Evolutionary conservation across 2,113 vertebrate species (phyloP).

Genomic region (Carassius gibelio): DNA sequence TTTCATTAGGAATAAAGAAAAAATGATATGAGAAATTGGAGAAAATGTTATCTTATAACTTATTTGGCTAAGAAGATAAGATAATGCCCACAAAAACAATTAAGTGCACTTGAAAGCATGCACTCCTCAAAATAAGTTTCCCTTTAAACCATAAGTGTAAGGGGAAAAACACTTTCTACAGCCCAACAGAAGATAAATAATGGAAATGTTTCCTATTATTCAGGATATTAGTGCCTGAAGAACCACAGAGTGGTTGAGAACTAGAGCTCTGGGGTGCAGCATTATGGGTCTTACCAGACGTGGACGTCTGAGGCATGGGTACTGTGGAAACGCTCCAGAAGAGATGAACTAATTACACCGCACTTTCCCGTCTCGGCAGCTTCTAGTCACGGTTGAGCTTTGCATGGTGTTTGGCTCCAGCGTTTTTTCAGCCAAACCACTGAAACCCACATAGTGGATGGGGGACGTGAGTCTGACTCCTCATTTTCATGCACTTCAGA

Average conservation of each 20-base stretch:
- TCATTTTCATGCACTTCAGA: constrained; percentile 36
- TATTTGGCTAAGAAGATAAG: background rate
- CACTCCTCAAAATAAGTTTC: background rate
- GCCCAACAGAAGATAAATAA: background rate
- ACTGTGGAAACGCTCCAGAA: constrained; percentile 31
- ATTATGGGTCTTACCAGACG: background rate
- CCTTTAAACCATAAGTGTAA: background rate
- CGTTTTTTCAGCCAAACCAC: constrained; percentile 28
- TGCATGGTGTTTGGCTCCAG: constrained; percentile 40
- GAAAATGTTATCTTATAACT: constrained; percentile 1
- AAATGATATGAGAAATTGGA: background rate
- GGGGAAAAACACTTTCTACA: background rate
- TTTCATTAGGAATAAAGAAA: background rate
- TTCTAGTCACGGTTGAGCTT: background rate
- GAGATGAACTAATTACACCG: constrained; percentile 21
- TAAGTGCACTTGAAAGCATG: constrained; percentile 6
- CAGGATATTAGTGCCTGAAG: background rate
- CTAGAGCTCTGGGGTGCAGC: constrained; percentile 8
- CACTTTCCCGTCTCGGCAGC: constrained; percentile 28
- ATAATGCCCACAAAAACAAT: background rate
- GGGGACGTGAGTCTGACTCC: constrained; percentile 8
- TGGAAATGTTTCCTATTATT: background rate
- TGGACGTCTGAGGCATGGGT: constrained; percentile 2
- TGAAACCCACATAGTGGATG: constrained; percentile 30
- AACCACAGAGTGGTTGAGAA: constrained; percentile 33